Base-by-base conservation (phyloP, 2,888 invertebrate genomes). In the Alitta virens region DNA sequence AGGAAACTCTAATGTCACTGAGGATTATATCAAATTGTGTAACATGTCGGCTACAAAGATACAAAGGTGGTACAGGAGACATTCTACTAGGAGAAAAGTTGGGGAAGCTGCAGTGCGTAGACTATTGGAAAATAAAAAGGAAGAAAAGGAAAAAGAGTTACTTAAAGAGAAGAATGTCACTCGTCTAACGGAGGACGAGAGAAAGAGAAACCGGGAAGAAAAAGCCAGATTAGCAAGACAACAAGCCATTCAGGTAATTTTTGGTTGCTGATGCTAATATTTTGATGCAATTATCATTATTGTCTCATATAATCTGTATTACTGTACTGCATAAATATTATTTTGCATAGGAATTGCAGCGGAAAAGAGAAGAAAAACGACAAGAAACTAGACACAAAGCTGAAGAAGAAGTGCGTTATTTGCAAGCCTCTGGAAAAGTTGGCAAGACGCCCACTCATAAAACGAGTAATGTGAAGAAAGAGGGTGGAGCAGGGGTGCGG, bases 21-120 rank as follows among this genome's bases (percentile, higher is more conserved):
- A 77, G 62, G 76, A 80, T 58, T 76, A 75, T 63, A 72, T 76
- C 23, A 72, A 72, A 18, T 51, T 24, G 24, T 61, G 65, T 25
- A 69, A 78, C 50, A 68, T 66, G 65, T 74, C 79, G 18, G 80
- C 80, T 33, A 71, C 69, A 2, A 72, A 71, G 60, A 78, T 80
- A 38, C 81, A 80, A 70, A 66, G 71, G n/a, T 79, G 78, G 75
- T 80, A 69, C 60, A 67, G 75, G 50, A 68, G 74, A 23, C 74
- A 76, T 60, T 61, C 55, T 49, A 67, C 61, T 18, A 62, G 73
- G 26, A 62, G 66, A 40, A 71, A 65, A 43, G 73, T 74, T 0
- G 76, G 75, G 3, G 66, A 74, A 59, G 78, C 79, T 16, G 79
- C 80, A 2, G 70, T 81, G 65, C 74, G 70, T 57, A 66, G 78